These are phyloP conservation scores for Periparus ater DNA, from an alignment of 2,797 vertebrate species.

Conservation along the genomic window DNA sequence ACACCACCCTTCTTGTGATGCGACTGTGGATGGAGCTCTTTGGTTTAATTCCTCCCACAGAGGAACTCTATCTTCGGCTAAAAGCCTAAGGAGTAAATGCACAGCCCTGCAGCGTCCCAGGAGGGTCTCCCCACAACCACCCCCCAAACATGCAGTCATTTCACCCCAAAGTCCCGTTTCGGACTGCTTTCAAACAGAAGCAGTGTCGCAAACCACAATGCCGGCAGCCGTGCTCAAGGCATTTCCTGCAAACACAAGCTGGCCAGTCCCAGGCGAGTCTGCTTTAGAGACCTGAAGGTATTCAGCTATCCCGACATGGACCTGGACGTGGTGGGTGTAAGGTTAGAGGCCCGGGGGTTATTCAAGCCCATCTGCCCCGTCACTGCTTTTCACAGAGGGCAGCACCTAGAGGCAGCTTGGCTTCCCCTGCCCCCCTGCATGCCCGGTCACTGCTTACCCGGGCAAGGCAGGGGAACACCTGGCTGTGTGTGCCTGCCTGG, in stretches of 20 bases:
- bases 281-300: not conserved
- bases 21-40: accelerated
- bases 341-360: accelerated
- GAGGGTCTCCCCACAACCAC: not conserved
- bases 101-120: not conserved
- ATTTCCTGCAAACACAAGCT: accelerated
- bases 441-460: not conserved
- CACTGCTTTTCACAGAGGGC: not conserved
- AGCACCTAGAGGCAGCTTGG: not conserved
- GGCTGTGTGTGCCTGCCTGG: accelerated
- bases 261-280: not conserved
- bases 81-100: not conserved
- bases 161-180: not conserved
- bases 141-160: not conserved
- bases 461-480: not conserved
- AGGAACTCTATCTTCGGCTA: accelerated
- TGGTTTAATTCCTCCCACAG: accelerated
- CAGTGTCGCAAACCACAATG: accelerated
- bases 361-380: not conserved
- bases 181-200: not conserved
- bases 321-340: not conserved
- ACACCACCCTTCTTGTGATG: accelerated
- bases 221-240: accelerated
- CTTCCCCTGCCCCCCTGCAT: not conserved
- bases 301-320: accelerated